Evolutionary conservation across 1,140 invertebrate genomes (phyloP), one percentile per base, ranked within the genome.

Genomic region (Latrodectus geometricus): DNA sequence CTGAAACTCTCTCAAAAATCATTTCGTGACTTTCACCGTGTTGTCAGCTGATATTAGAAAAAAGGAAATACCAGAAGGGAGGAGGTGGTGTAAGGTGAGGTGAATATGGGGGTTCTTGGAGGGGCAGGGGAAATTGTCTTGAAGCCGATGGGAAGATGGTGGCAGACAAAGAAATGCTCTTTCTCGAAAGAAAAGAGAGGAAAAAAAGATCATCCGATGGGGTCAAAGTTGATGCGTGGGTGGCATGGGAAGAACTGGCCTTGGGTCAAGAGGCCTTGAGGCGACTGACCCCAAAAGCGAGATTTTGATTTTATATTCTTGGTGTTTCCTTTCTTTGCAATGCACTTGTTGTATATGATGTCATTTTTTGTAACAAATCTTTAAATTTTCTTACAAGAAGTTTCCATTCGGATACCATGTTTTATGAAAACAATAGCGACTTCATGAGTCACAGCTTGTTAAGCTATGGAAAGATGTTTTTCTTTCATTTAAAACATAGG

Each of bases 231-330:
- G 11, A 61, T 61, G 54, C 54, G 54, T 61, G 54, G 82, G 82
- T 84, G 82, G 82, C 76, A 84, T 84, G 82, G 82, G 82, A 84
- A 84, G 61, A 84, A 56, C 74, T 20, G 61, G 12, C 82, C 35
- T 20, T 48, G 82, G 82, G 72, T 76, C 72, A 84, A 68, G 82
- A 21, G 72, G 56, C 82, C 17, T 23, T 21, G 20, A 76, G 82
- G 82, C 82, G 72, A 84, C 82, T 84, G 73, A 84, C 82, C 82
- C 82, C 70, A 21, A 21, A 50, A 17, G 79, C 35, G 20, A 61
- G 50, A 49, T 20, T 35, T 20, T 50, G 52, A 35, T 78, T 78
- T 76, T 61, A 56, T 65, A 54, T 48, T 21, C 74, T 76, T 76
- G 50, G 20, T 66, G 17, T 1, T 23, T 23, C n/a, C 68, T 69